A percentile compares a stretch with the other conserved stretches of the same genome.
These are phyloP conservation scores for Stegostoma tigrinum DNA, from an alignment of 2,113 vertebrate species.

Conservation along the genomic window DNA sequence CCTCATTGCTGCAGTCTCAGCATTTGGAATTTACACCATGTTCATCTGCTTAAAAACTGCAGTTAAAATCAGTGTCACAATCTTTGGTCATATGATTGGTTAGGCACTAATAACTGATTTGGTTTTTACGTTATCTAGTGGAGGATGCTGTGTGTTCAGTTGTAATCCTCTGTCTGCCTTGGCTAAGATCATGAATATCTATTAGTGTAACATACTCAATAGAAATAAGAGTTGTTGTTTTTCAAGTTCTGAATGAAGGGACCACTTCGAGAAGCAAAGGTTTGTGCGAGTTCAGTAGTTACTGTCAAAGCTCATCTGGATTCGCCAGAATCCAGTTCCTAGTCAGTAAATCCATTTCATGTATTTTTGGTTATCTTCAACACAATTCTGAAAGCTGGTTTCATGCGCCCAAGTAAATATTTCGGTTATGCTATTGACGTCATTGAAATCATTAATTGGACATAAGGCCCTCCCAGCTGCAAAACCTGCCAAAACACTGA, in stretches of 20 bases:
- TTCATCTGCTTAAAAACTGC: not conserved
- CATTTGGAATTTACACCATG: not conserved
- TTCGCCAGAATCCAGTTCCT: constrained; percentile 17
- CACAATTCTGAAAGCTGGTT: constrained; percentile 69
- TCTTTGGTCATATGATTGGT: not conserved
- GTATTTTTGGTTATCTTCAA: constrained; percentile 58
- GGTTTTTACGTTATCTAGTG: not conserved
- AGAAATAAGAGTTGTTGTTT: not conserved
- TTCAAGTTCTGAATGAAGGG: not conserved
- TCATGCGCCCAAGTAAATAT: constrained; percentile 88
- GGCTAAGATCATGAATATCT: not conserved
- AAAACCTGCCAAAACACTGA: constrained; percentile 69
- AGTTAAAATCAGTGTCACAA: not conserved
- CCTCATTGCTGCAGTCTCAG: not conserved
- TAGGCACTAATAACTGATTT: not conserved
- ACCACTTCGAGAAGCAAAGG: not conserved
- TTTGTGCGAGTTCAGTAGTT: not conserved
- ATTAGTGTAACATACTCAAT: not conserved
- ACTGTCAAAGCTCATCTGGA: not conserved
- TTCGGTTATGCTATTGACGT: constrained; percentile 99
- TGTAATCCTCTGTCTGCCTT: not conserved
- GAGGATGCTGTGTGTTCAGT: not conserved
- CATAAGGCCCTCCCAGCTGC: constrained; percentile 75
- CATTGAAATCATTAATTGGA: constrained; percentile 95
- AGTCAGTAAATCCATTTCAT: constrained; percentile 55